Evolutionary conservation across 2,797 vertebrate genomes (phyloP), one percentile per base, ranked within the genome.

Genomic region (Diglossa cyanea): DNA sequence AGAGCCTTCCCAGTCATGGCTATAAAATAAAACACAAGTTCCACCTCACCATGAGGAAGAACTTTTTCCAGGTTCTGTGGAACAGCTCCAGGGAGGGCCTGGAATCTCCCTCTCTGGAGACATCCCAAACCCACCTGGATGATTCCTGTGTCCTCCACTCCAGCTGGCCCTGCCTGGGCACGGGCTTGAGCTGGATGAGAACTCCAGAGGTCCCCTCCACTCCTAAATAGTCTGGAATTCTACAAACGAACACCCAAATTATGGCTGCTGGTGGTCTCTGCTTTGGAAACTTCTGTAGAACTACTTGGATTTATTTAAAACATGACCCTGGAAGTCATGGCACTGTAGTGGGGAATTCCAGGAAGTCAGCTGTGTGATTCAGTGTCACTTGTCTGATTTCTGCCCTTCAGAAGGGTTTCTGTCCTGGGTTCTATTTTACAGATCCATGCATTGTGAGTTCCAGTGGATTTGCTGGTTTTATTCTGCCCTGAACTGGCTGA

Each of bases 191-290:
- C 25, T 65, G 45, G 6, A 4, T 28, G 19, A 35, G 26, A 37
- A 1, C 39, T 47, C 33, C 45, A 45, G 45, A 30, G n/a, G 6
- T 39, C 39, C 24, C 25, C 47, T 26, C 68, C 33, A 40, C 8
- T 25, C 53, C 28, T 25, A 7, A 26, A 24, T 25, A 6, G 28
- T 45, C 44, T 44, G 66, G 18, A 4, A 10, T 44, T 44, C 18
- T 58, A 18, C 4, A 8, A 3, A 42, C 44, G 10, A 16, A 2
- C 15, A 11, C 44, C 1, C 31, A 2, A 0, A 0, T 5, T 9
- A 45, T 20, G 54, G 12, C 42, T 89, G 16, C 19, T 45, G 2
- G 47, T 28, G 63, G 28, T 50, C n/a, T 45, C n/a, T 57, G 30
- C 42, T 68, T 51, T 17, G 44, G 66, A 37, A 81, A 33, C 17